A percentile compares a stretch with the other conserved stretches of the same genome.
Conservation (phyloP, 2,797 vertebrate species). For the Catharus ustulatus region DNA sequence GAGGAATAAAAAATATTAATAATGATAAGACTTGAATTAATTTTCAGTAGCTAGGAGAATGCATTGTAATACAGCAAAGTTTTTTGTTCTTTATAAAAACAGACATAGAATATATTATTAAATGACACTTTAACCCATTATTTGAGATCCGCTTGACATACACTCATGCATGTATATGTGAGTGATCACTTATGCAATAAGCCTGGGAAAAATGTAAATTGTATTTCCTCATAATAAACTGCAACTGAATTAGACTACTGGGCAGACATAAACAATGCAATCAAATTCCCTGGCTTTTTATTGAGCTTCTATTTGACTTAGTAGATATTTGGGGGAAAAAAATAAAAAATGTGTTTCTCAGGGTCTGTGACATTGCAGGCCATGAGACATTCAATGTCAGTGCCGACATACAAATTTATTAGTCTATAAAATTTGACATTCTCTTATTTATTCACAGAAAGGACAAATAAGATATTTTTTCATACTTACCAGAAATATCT, state of each 20-base stretch:
- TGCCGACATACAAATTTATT: conserved; percentile 77
- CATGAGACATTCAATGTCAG: conserved; percentile 79
- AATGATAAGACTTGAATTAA: conserved; percentile 13
- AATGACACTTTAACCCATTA: conserved; percentile 68
- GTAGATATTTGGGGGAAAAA: conserved; percentile 54
- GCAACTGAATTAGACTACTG: conserved; percentile 78
- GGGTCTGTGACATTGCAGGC: conserved; percentile 77
- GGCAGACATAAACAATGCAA: conserved; percentile 78
- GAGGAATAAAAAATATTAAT: conserved; percentile 10
- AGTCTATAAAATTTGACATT: conserved; percentile 88
- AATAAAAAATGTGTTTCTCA: conserved; percentile 72
- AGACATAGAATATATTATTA: conserved; percentile 40
- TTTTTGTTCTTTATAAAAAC: conserved; percentile 23
- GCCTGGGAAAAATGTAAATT: conserved; percentile 76
- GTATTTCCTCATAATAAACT: conserved; percentile 76
- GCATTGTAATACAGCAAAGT: background rate
- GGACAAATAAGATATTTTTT: conserved; percentile 90
- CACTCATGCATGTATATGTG: conserved; percentile 16
- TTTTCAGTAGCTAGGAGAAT: background rate
- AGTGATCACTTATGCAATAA: conserved; percentile 65
- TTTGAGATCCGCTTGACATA: conserved; percentile 60
- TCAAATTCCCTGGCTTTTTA: conserved; percentile 79
- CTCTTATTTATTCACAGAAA: conserved; percentile 88
- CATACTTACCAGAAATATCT: conserved; percentile 84
- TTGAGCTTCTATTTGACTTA: conserved; percentile 81